Percentiles rank a stretch among this genome's conserved stretches.
phyloP scores from a whole-genome alignment of 2,797 vertebrate species.

The Hippopotamyrus pictus region DNA sequence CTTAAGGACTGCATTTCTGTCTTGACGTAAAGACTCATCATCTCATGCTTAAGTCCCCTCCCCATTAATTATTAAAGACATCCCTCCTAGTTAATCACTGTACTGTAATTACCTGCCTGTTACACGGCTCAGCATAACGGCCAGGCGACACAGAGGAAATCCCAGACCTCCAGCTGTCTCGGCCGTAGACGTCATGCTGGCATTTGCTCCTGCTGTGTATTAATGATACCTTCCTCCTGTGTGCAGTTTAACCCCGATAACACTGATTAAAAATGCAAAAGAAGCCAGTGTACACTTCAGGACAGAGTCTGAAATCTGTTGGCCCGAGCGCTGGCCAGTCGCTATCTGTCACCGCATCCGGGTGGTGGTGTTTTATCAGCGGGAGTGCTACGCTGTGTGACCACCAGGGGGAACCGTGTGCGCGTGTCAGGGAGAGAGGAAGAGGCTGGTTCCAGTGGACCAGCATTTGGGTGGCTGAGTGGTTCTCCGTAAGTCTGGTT shows the following conservation, averaged over 20 bases:
- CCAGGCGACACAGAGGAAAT: neutral
- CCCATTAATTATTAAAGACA: neutral
- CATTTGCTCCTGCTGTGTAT: neutral
- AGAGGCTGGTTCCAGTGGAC: neutral
- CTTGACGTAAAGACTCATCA: neutral
- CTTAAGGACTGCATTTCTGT: neutral
- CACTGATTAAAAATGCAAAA: neutral
- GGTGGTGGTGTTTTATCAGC: neutral
- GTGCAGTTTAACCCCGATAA: neutral
- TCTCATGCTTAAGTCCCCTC: neutral
- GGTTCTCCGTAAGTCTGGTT: neutral
- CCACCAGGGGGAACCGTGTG: neutral
- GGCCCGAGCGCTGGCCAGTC: neutral
- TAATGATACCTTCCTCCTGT: neutral
- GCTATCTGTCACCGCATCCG: neutral
- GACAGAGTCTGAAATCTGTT: neutral
- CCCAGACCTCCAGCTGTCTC: neutral
- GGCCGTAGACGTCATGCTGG: neutral
- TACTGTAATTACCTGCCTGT: neutral
- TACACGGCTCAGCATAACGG: neutral
- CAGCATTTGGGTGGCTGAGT: neutral
- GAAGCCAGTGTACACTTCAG: neutral
- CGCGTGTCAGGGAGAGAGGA: neutral
- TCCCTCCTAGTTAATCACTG: neutral
- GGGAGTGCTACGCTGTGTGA: neutral